Percentiles rank a stretch among this genome's conserved stretches.
phyloP scores from a whole-genome alignment of 2,888 invertebrate species.

The Cyclophora albipunctata region DNA sequence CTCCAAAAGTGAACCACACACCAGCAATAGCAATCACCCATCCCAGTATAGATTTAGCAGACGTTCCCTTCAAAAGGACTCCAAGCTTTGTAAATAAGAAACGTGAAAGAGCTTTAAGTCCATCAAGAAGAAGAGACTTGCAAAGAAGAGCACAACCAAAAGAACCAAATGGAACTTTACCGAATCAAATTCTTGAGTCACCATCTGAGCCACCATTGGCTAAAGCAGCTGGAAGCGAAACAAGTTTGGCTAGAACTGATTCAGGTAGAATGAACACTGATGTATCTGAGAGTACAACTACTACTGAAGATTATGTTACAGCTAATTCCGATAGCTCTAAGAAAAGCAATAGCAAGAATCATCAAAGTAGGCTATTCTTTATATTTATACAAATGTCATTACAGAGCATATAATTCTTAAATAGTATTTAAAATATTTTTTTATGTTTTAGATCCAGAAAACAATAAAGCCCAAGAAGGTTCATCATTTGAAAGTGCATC shows the following conservation, averaged over 20 bases:
- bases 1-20: constrained; percentile 50
- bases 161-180: constrained; percentile 59
- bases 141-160: constrained; percentile 56
- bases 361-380: constrained; percentile 48
- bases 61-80: constrained; percentile 65
- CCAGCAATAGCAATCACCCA: constrained; percentile 78
- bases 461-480: constrained; percentile 80
- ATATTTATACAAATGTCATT: background rate
- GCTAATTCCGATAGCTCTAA: constrained; percentile 86
- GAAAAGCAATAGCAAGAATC: constrained; percentile 71
- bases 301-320: constrained; percentile 90
- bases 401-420: background rate
- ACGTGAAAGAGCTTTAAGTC: constrained; percentile 68
- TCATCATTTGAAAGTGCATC: constrained; percentile 93
- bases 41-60: constrained; percentile 66
- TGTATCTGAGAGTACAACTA: constrained; percentile 90
- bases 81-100: constrained; percentile 70
- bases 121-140: constrained; percentile 66
- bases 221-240: constrained; percentile 57
- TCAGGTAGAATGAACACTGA: constrained; percentile 84
- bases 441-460: constrained; percentile 61
- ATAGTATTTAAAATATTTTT: background rate
- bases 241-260: constrained; percentile 79
- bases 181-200: constrained; percentile 54
- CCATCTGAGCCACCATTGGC: constrained; percentile 48